A percentile compares a stretch with the other conserved stretches of the same genome.
Evolutionary conservation across 1,140 invertebrate genomes (phyloP).

Genomic region (Thaumatotibia leucotreta): DNA sequence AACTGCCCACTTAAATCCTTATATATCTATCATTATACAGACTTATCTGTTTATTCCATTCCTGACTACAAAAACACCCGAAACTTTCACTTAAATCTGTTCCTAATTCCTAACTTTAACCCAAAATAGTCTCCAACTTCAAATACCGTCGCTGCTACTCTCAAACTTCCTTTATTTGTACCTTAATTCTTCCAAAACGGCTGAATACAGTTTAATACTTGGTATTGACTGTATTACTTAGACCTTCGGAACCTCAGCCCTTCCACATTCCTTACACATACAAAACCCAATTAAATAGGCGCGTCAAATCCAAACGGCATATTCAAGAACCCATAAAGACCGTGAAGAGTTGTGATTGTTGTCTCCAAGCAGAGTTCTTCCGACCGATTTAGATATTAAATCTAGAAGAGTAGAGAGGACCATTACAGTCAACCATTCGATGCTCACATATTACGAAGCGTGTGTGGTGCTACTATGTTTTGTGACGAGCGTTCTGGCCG

Average conservation of each 20-base stretch:
- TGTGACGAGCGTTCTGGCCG: constrained; percentile 53
- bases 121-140: too few relatives aligned
- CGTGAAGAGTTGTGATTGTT: neutral
- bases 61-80: too few relatives aligned
- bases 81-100: too few relatives aligned
- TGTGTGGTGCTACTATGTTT: constrained; percentile 61
- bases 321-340: neutral
- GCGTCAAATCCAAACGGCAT: neutral
- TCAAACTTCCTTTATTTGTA: neutral
- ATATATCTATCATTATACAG: too few relatives aligned
- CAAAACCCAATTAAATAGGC: neutral
- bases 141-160: too few relatives aligned
- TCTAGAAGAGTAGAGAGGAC: neutral
- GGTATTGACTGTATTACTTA: neutral
- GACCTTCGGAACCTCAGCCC: neutral
- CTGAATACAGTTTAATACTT: neutral
- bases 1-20: too few relatives aligned
- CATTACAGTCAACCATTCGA: constrained; percentile 16
- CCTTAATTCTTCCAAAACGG: neutral
- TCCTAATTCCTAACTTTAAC: too few relatives aligned
- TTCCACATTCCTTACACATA: neutral
- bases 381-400: neutral
- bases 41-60: too few relatives aligned
- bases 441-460: constrained; percentile 54
- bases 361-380: too few relatives aligned